phyloP scores from a whole-genome alignment of 2,113 vertebrate species.

The Butastur rufipennis region DNA sequence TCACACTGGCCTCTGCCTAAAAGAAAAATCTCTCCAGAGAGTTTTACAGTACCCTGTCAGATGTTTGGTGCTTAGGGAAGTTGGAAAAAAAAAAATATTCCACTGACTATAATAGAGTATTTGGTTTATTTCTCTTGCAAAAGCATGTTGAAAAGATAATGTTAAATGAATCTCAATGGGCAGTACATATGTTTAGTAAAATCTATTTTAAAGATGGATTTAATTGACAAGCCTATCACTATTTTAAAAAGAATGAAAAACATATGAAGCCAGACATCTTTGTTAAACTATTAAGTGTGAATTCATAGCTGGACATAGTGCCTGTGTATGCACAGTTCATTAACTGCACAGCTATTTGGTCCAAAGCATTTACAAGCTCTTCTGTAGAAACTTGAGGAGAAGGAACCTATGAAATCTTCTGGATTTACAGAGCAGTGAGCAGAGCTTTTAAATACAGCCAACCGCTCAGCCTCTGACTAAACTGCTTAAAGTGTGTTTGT shows the following conservation, averaged over 20 bases:
- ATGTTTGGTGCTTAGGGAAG: not conserved
- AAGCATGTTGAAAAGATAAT: not conserved
- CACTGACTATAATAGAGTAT: not conserved
- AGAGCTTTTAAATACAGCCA: not conserved
- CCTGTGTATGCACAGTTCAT: constrained; percentile 31
- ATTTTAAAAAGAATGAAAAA: not conserved
- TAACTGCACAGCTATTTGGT: constrained; percentile 38
- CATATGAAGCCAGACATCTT: not conserved
- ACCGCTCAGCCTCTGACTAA: not conserved
- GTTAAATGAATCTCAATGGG: not conserved
- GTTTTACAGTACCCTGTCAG: not conserved
- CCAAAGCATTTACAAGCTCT: constrained; percentile 12
- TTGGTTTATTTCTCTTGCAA: not conserved
- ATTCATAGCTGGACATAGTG: constrained; percentile 11
- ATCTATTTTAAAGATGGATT: constrained; percentile 30
- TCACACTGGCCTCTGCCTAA: not conserved
- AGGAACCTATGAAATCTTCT: not conserved
- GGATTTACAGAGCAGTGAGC: not conserved
- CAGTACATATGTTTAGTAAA: not conserved
- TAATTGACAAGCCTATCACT: constrained; percentile 31
- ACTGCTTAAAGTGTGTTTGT: not conserved
- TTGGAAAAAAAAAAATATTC: not conserved
- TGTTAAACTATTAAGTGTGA: constrained; percentile 30
- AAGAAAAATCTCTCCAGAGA: not conserved
- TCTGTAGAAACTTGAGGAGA: not conserved